phyloP scores from a whole-genome alignment of 2,888 invertebrate genomes.

The Spisula solida region DNA sequence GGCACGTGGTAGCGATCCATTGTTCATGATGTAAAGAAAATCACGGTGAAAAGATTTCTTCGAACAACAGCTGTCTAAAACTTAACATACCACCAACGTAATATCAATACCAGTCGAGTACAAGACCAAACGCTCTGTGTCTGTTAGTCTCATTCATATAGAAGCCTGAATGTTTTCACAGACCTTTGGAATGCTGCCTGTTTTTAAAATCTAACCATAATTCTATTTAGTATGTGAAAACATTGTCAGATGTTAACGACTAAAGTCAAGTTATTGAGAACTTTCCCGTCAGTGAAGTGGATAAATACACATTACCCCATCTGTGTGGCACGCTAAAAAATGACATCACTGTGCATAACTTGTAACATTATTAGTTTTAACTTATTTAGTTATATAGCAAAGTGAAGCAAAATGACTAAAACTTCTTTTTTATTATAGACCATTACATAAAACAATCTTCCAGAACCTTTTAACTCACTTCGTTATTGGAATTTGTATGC shows the following conservation, averaged over 20 bases:
- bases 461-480: no score
- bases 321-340: not conserved
- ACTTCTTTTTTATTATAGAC: no score
- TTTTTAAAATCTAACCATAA: constrained; percentile 31
- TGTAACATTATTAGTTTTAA: no score
- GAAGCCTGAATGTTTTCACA: constrained; percentile 36
- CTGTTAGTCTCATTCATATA: constrained; percentile 41
- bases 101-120: constrained; percentile 45
- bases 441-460: no score
- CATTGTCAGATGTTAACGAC: constrained; percentile 25
- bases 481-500: no score
- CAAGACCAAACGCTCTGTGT: constrained; percentile 29
- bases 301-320: not conserved
- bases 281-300: constrained; percentile 10
- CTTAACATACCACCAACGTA: constrained; percentile 56
- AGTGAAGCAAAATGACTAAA: no score
- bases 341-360: not conserved
- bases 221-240: constrained; percentile 31
- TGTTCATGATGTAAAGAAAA: constrained; percentile 25
- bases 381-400: no score
- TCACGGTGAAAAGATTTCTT: constrained; percentile 38
- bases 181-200: constrained; percentile 34
- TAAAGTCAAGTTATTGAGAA: not conserved
- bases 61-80: constrained; percentile 45
- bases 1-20: constrained; percentile 33